A percentile compares a stretch with the other conserved stretches of the same genome.
Conservation (phyloP, 2,888 invertebrate genomes). For the Apodemia mormo region DNA sequence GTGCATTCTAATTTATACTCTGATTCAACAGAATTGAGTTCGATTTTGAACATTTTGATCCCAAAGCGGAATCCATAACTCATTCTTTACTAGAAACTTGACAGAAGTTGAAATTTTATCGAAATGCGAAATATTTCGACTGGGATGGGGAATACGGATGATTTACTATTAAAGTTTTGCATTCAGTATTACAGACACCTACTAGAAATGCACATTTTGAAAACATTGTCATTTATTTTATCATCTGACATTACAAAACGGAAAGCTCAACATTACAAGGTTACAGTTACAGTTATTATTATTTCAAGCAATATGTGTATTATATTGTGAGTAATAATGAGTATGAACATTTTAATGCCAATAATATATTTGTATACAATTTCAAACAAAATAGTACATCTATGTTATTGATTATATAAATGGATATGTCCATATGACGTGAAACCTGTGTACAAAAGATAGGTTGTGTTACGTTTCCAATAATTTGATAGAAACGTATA, state of each 20-base stretch:
- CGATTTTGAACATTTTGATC: slow-evolving; percentile 22
- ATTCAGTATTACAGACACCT: slow-evolving; percentile 17
- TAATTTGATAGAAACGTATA: too few species aligned
- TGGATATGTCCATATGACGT: too few species aligned
- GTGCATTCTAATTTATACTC: slow-evolving; percentile 21
- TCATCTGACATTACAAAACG: not conserved
- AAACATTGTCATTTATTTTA: slow-evolving; percentile 1
- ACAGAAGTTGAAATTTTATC: slow-evolving; percentile 66
- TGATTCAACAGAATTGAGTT: slow-evolving; percentile 23
- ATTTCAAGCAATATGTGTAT: too few species aligned
- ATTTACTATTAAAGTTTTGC: slow-evolving; percentile 51
- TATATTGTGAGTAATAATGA: too few species aligned
- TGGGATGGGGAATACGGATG: slow-evolving; percentile 44
- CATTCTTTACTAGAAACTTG: slow-evolving; percentile 50
- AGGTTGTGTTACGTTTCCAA: too few species aligned
- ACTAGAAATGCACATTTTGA: slow-evolving; percentile 4
- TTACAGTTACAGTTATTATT: too few species aligned
- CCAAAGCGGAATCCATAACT: slow-evolving; percentile 50
- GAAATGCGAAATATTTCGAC: slow-evolving; percentile 57
- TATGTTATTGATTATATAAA: too few species aligned
- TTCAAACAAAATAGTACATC: too few species aligned
- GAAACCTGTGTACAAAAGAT: too few species aligned
- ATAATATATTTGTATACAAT: too few species aligned
- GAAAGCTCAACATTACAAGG: not conserved
- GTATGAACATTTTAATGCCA: too few species aligned